Percentiles rank a stretch among this genome's conserved stretches.
phyloP scores from a whole-genome alignment of 2,113 vertebrate genomes.

The Eurypyga helias region DNA sequence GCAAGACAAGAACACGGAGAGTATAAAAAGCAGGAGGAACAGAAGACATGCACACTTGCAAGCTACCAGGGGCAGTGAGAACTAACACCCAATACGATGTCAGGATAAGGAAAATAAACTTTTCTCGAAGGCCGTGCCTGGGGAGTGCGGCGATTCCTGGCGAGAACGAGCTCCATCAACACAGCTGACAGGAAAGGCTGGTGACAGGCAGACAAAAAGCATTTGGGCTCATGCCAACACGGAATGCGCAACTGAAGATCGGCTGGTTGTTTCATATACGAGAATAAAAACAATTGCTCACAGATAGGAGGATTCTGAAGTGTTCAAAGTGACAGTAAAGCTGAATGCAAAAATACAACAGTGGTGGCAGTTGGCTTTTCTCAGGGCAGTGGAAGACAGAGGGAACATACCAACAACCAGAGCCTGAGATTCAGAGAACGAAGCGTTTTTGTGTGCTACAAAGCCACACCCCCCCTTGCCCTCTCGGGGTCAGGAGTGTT shows the following conservation, averaged over 20 bases:
- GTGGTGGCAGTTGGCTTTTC: neutral
- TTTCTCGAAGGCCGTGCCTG: neutral
- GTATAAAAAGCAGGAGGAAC: neutral
- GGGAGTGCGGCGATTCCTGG: neutral
- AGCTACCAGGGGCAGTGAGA: neutral
- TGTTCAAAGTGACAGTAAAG: neutral
- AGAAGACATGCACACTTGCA: neutral
- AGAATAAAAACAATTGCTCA: neutral
- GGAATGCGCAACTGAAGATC: neutral
- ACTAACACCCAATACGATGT: neutral
- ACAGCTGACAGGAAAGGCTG: neutral
- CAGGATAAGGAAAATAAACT: neutral
- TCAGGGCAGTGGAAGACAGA: neutral
- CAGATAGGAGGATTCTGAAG: neutral
- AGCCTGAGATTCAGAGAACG: neutral
- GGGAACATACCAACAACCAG: neutral
- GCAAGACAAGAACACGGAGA: neutral
- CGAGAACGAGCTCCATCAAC: neutral
- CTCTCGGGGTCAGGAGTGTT: neutral
- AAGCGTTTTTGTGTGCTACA: neutral
- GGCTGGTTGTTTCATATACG: neutral
- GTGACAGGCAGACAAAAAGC: neutral
- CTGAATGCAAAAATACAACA: neutral
- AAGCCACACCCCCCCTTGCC: neutral
- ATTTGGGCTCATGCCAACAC: neutral